These are phyloP conservation scores for Brachyistius frenatus DNA, from an alignment of 2,113 vertebrate genomes.

Conservation along the genomic window DNA sequence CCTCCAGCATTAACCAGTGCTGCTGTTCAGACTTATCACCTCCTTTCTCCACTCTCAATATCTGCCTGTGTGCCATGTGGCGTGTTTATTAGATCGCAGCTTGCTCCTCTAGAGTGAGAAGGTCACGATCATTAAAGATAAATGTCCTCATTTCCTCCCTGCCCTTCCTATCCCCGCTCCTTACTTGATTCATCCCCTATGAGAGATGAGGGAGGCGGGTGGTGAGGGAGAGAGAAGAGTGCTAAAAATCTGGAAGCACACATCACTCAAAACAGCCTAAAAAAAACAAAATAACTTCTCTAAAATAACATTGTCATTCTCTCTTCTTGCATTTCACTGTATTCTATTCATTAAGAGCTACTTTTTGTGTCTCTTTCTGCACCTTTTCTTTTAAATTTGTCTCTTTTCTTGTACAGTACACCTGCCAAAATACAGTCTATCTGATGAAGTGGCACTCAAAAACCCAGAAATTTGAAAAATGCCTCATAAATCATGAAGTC, in stretches of 20 bases:
- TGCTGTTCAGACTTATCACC: constrained; percentile 30
- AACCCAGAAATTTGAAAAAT: not conserved
- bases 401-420: not conserved
- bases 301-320: not conserved
- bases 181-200: constrained; percentile 18
- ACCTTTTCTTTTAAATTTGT: too few species aligned
- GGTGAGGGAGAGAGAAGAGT: not conserved
- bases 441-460: not conserved
- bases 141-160: constrained; percentile 69
- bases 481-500: not conserved
- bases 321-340: not conserved
- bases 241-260: constrained; percentile 30
- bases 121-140: constrained; percentile 81
- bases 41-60: constrained; percentile 27
- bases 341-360: not conserved
- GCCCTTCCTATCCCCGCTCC: constrained; percentile 8
- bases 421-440: not conserved
- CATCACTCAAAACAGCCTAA: constrained; percentile 20
- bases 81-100: constrained; percentile 72
- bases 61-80: constrained; percentile 30
- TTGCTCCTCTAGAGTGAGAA: constrained; percentile 62
- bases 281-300: not conserved
- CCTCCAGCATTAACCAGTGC: constrained; percentile 33
- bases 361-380: too few species aligned
- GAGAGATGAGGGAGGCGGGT: constrained; percentile 1